A percentile compares a stretch with the other conserved stretches of the same genome.
phyloP scores from a whole-genome alignment of 2,113 vertebrate species.

The Aythya baeri region DNA sequence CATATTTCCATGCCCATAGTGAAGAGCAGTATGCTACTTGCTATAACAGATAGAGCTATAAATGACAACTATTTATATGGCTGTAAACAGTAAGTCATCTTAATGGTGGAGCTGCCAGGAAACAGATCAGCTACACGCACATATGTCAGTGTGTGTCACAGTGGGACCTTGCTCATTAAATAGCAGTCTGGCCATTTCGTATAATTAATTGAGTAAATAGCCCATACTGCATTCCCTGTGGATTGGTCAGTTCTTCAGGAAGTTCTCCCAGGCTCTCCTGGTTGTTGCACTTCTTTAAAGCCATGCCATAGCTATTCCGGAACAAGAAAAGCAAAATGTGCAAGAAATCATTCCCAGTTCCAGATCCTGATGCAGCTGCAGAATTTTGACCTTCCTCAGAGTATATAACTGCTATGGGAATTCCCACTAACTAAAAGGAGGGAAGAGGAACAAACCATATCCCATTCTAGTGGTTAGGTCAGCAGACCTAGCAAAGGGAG shows the following conservation, averaged over 20 bases:
- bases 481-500: not conserved
- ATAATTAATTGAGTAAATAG: not conserved
- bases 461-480: not conserved
- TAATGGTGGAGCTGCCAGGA: not conserved
- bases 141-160: not conserved
- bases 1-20: not conserved
- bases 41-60: not conserved
- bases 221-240: not conserved
- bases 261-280: not conserved
- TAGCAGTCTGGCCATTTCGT: not conserved
- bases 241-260: not conserved
- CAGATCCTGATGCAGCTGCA: not conserved
- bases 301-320: not conserved
- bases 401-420: not conserved
- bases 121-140: not conserved
- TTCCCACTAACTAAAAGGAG: not conserved
- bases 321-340: not conserved
- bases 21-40: not conserved
- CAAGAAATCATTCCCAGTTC: not conserved
- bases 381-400: not conserved
- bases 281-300: not conserved
- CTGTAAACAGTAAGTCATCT: not conserved
- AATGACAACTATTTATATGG: not conserved
- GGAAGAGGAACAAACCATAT: not conserved
- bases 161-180: not conserved